Evolutionary conservation across 1,140 invertebrate species (phyloP).

Genomic region (Patella vulgata): DNA sequence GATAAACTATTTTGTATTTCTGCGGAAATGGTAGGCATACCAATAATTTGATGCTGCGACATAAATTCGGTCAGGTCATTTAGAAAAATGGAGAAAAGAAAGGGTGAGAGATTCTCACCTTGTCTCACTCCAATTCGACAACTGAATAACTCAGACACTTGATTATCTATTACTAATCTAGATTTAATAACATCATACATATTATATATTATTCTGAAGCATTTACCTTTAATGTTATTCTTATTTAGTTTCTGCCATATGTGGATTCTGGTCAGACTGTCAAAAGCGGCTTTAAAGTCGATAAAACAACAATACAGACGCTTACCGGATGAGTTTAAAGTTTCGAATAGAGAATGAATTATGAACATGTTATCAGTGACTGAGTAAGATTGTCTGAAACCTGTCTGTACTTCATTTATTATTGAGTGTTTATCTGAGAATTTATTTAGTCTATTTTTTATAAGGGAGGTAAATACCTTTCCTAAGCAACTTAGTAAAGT

Average conservation of each 20-base stretch:
- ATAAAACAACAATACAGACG: slow-evolving; percentile 28
- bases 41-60: background rate
- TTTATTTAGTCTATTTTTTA: slow-evolving; percentile 10
- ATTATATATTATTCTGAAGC: slow-evolving; percentile 17
- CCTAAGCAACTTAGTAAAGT: too few relatives aligned
- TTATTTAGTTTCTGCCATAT: slow-evolving; percentile 23
- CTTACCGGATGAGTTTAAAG: background rate
- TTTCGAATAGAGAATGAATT: slow-evolving; percentile 18
- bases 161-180: slow-evolving; percentile 2
- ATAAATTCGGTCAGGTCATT: slow-evolving; percentile 22
- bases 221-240: slow-evolving; percentile 24
- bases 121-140: slow-evolving; percentile 19
- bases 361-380: slow-evolving; percentile 32
- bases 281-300: slow-evolving; percentile 39
- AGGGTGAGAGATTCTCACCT: slow-evolving; percentile 26
- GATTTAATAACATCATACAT: slow-evolving; percentile 21
- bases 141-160: slow-evolving; percentile 5
- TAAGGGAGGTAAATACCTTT: too few relatives aligned
- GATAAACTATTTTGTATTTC: slow-evolving; percentile 16
- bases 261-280: slow-evolving; percentile 12
- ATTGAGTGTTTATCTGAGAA: slow-evolving; percentile 4
- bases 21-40: background rate
- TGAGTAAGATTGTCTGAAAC: slow-evolving; percentile 32
- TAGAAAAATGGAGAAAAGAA: slow-evolving; percentile 28
- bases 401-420: slow-evolving; percentile 24